Conservation (phyloP, 2,113 vertebrate genomes). For the Mesitornis unicolor region DNA sequence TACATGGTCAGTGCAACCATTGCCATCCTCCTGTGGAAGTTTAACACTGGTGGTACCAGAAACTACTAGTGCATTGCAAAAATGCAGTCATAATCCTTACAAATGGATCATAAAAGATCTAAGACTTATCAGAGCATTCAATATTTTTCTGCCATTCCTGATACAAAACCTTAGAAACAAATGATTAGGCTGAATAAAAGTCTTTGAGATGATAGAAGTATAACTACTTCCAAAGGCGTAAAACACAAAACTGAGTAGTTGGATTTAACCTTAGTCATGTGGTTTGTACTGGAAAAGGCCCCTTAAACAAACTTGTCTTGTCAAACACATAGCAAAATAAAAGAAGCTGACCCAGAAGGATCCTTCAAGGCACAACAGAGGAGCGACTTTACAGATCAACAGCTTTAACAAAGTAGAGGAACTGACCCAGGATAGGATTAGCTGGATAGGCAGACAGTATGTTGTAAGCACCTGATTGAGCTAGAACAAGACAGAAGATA, state of each 20-base stretch:
- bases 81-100: background rate
- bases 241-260: background rate
- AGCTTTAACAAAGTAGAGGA: conserved; percentile 2
- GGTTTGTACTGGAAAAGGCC: background rate
- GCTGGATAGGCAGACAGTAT: background rate
- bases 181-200: background rate
- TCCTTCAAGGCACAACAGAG: background rate
- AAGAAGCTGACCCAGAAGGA: conserved; percentile 21
- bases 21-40: accelerated
- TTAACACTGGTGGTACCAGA: background rate
- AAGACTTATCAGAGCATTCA: background rate
- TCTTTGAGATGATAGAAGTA: background rate
- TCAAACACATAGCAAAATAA: background rate
- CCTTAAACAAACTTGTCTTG: conserved; percentile 14
- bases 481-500: background rate
- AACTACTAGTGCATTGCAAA: background rate
- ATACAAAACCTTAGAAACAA: background rate
- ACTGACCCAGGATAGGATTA: conserved; percentile 19
- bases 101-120: background rate
- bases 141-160: background rate
- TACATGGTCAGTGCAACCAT: accelerated
- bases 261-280: background rate
- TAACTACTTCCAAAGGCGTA: background rate
- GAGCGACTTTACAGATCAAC: conserved; percentile 30
- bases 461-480: background rate